Percentiles rank a stretch among this genome's conserved stretches.
phyloP scores from a whole-genome alignment of 2,797 vertebrate species.

The Naso thynnoides region DNA sequence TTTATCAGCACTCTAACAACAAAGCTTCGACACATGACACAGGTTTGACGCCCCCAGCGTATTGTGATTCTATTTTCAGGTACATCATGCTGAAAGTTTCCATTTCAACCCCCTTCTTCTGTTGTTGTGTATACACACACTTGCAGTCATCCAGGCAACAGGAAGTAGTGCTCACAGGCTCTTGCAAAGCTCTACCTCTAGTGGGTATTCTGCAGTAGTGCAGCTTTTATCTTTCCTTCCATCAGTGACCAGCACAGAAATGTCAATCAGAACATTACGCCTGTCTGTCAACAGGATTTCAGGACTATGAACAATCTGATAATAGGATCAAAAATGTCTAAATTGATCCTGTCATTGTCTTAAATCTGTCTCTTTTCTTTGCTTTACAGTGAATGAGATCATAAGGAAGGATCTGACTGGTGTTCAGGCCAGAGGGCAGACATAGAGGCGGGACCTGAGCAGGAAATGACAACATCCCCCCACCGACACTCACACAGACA shows the following conservation, averaged over 20 bases:
- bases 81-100: conserved; percentile 86
- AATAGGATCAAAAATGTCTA: not conserved
- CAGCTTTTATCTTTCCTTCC: conserved; percentile 32
- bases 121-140: conserved; percentile 33
- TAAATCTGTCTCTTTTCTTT: conserved; percentile 23
- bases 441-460: conserved; percentile 85
- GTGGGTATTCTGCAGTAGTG: conserved; percentile 61
- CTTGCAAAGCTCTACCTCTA: conserved; percentile 69
- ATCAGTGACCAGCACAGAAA: not conserved
- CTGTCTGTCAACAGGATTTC: not conserved
- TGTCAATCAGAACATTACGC: not conserved
- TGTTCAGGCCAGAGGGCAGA: conserved; percentile 92
- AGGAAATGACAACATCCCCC: conserved; percentile 71
- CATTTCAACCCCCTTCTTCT: conserved; percentile 83
- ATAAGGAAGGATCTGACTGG: conserved; percentile 99
- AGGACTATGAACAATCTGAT: not conserved
- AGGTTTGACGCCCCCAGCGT: not conserved
- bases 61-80: conserved; percentile 88
- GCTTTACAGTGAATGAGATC: conserved; percentile 95
- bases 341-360: not conserved
- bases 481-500: not conserved
- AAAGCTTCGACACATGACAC: not conserved
- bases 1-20: not conserved
- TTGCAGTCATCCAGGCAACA: conserved; percentile 77
- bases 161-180: conserved; percentile 73